These are phyloP conservation scores for Protophormia terraenovae DNA, from an alignment of 2,888 invertebrate genomes.

Conservation along the genomic window DNA sequence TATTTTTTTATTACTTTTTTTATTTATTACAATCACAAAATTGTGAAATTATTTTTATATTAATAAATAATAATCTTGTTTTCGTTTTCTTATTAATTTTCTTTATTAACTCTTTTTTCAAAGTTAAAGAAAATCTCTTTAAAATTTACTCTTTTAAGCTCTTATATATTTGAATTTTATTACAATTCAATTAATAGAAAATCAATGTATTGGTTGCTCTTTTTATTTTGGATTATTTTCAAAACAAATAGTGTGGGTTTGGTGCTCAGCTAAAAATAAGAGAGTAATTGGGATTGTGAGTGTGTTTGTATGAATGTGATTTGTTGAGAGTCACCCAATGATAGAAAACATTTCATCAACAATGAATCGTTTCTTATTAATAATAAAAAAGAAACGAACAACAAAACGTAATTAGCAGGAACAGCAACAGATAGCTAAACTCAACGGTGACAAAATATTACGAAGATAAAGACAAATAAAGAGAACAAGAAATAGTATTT, in stretches of 20 bases:
- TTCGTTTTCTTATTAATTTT: not conserved
- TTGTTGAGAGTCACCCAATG: conserved; percentile 18
- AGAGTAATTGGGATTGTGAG: not conserved
- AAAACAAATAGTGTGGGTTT: not conserved
- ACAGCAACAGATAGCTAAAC: no score
- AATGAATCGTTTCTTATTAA: no score
- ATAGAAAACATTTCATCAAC: conserved; percentile 59
- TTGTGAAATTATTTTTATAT: no score
- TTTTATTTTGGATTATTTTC: not conserved
- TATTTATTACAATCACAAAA: conserved; percentile 35
- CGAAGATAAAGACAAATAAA: not conserved
- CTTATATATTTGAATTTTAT: not conserved
- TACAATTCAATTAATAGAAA: not conserved
- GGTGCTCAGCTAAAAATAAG: not conserved
- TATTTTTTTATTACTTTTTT: not conserved
- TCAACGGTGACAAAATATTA: no score
- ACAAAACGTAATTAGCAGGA: not conserved
- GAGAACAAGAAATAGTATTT: not conserved
- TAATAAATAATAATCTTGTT: conserved; percentile 32
- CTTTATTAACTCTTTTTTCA: conserved; percentile 1
- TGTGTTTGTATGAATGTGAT: not conserved
- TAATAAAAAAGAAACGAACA: conserved; percentile 3
- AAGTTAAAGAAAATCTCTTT: no score
- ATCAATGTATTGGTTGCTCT: not conserved
- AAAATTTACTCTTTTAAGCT: not conserved